A percentile compares a stretch with the other conserved stretches of the same genome.
Evolutionary conservation across 2,888 invertebrate species (phyloP).

Genomic region (Spilosoma lubricipeda): DNA sequence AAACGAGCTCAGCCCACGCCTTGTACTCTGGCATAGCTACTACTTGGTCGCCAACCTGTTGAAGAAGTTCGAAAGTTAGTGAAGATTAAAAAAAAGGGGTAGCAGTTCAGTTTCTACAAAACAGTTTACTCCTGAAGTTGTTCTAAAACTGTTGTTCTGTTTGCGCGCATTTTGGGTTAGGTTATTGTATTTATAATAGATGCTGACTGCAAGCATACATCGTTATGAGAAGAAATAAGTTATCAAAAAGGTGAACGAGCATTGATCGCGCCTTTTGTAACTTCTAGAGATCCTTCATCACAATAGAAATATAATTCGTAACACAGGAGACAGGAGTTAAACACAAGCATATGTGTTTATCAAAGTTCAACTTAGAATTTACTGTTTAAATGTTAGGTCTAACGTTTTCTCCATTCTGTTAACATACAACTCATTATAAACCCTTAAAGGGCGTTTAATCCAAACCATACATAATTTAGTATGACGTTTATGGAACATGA

Average conservation of each 20-base stretch:
- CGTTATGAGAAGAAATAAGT: background rate
- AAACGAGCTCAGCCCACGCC: conserved; percentile 95
- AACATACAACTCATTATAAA: background rate
- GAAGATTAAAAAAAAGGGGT: background rate
- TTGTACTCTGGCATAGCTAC: conserved; percentile 94
- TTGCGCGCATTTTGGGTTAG: background rate
- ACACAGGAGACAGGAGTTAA: background rate
- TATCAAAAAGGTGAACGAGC: background rate
- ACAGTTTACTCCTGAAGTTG: background rate
- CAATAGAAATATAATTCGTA: background rate
- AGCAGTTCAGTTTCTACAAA: background rate
- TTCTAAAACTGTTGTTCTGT: too few species aligned
- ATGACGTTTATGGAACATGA: background rate
- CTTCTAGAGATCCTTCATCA: background rate
- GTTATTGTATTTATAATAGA: background rate
- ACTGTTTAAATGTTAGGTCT: background rate
- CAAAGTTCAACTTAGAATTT: background rate
- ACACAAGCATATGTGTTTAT: too few species aligned
- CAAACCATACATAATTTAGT: background rate
- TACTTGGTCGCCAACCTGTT: conserved; percentile 92
- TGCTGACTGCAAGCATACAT: background rate
- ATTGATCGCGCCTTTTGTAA: too few species aligned
- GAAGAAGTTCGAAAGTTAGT: conserved; percentile 9
- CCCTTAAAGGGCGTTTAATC: background rate
- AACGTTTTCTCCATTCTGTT: background rate